Percentiles rank a stretch among this genome's conserved stretches.
phyloP scores from a whole-genome alignment of 2,797 vertebrate species.

The Trachops cirrhosus region DNA sequence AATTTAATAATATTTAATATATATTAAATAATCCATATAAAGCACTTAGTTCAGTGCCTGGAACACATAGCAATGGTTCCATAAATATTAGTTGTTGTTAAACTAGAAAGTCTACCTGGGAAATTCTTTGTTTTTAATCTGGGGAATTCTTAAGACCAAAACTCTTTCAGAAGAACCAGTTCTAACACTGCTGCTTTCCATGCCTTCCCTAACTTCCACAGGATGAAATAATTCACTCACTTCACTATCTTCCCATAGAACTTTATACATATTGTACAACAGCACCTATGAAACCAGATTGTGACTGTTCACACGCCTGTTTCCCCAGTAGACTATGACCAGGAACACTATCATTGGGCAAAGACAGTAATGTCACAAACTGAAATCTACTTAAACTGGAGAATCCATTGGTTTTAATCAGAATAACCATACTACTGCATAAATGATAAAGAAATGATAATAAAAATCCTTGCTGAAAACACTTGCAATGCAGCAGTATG shows the following conservation, averaged over 20 bases:
- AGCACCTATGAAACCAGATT: neutral
- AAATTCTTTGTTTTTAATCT: constrained; percentile 8
- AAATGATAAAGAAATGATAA: constrained; percentile 26
- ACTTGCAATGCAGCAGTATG: neutral
- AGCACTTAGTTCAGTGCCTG: neutral
- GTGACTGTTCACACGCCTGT: neutral
- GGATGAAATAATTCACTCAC: constrained; percentile 12
- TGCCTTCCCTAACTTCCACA: neutral
- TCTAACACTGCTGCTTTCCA: neutral
- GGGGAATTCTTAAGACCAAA: constrained; percentile 17
- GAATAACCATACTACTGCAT: neutral
- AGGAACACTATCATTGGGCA: neutral
- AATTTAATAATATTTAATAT: constrained; percentile 14
- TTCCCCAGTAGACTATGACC: neutral
- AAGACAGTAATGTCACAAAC: constrained; percentile 7
- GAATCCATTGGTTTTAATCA: constrained; percentile 22
- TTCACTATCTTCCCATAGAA: neutral
- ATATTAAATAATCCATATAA: constrained; percentile 42
- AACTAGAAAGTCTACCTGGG: constrained; percentile 10
- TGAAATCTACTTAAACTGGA: constrained; percentile 16
- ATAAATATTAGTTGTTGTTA: constrained; percentile 16
- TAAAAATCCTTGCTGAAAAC: constrained; percentile 25
- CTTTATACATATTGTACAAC: neutral
- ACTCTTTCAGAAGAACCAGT: neutral
- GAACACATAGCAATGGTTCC: neutral